These are phyloP conservation scores for Sweltsa coloradensis DNA, from an alignment of 1,140 invertebrate species.

Conservation along the genomic window DNA sequence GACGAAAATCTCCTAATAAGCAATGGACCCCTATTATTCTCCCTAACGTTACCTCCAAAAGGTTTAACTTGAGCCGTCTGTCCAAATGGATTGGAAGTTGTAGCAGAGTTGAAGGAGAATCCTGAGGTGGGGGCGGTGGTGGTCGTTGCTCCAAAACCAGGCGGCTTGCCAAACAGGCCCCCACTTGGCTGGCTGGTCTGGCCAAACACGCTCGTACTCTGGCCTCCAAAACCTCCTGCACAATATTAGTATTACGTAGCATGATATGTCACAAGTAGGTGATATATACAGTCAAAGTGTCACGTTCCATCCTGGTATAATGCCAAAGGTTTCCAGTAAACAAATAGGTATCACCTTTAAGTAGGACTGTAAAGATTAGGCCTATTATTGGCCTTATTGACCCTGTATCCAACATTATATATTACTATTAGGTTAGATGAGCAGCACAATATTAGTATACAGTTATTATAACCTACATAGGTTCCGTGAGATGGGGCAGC, in stretches of 20 bases:
- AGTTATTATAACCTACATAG: no score
- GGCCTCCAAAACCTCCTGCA: constrained; percentile 11
- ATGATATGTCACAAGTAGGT: background rate
- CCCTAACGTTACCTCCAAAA: constrained; percentile 29
- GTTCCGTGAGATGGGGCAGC: no score
- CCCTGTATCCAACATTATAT: no score
- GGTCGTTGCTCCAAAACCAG: constrained; percentile 39
- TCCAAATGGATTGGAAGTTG: constrained; percentile 32
- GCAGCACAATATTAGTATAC: no score
- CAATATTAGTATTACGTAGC: no score
- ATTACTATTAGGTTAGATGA: no score
- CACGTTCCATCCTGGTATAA: no score
- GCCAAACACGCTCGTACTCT: constrained; percentile 18
- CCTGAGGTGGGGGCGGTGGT: constrained; percentile 42
- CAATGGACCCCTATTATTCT: background rate
- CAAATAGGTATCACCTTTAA: no score
- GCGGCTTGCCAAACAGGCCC: constrained; percentile 30
- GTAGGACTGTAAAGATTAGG: no score
- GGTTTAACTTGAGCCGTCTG: constrained; percentile 31
- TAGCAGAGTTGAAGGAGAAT: constrained; percentile 30
- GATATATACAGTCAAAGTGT: background rate
- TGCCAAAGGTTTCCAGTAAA: no score
- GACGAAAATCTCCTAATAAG: background rate
- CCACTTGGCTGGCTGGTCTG: constrained; percentile 17
- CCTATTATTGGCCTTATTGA: no score